phyloP scores from a whole-genome alignment of 2,113 vertebrate genomes.

The Silurus meridionalis region DNA sequence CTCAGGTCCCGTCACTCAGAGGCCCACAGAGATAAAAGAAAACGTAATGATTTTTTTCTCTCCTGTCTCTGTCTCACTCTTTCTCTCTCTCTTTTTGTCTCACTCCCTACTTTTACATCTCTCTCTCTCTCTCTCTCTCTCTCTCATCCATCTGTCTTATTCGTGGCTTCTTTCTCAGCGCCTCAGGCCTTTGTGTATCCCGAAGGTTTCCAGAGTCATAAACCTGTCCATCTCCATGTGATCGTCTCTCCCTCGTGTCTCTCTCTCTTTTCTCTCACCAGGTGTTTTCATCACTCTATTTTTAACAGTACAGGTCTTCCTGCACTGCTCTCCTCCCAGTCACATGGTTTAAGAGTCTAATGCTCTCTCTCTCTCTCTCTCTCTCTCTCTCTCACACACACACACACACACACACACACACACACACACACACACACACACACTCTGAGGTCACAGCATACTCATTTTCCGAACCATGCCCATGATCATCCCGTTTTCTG shows the following conservation, averaged over 20 bases:
- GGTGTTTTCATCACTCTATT: conserved; percentile 34
- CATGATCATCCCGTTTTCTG: neutral
- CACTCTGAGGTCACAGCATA: conserved; percentile 1
- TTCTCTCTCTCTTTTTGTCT: neutral
- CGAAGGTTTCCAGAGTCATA: conserved; percentile 36
- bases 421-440: neutral
- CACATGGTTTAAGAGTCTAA: neutral
- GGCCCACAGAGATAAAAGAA: conserved; percentile 27
- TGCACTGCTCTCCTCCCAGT: neutral
- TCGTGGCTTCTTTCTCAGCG: conserved; percentile 9
- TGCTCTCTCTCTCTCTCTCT: neutral
- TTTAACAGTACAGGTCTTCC: conserved; percentile 13
- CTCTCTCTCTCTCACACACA: neutral
- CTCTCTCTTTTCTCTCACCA: conserved; percentile 3
- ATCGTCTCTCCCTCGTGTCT: conserved; percentile 18
- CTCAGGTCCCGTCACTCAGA: conserved; percentile 2
- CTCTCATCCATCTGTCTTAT: neutral
- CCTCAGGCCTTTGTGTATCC: conserved; percentile 42
- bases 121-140: neutral
- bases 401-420: neutral
- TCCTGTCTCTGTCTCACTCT: neutral
- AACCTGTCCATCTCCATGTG: conserved; percentile 35
- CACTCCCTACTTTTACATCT: neutral
- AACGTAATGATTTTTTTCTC: conserved; percentile 15
- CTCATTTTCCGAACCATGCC: neutral